Evolutionary conservation across 1,140 invertebrate species (phyloP).

Genomic region (Drosophila ohnishii): DNA sequence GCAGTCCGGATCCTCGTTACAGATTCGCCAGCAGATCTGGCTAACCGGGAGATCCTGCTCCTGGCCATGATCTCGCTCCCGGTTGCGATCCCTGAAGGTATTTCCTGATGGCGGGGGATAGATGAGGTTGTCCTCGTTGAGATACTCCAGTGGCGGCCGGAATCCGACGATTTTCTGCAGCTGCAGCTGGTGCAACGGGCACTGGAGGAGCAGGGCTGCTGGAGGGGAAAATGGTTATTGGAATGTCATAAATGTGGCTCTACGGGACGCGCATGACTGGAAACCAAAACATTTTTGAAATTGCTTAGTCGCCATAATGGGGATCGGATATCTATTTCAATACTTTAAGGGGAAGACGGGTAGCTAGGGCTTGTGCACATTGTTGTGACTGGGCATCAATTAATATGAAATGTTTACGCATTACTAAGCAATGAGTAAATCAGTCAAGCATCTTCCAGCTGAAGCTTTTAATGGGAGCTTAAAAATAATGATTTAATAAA

Average conservation of each 20-base stretch:
- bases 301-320: constrained; percentile 36
- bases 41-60: constrained; percentile 83
- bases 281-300: constrained; percentile 54
- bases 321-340: constrained; percentile 53
- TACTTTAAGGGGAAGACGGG: constrained; percentile 14
- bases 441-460: constrained; percentile 29
- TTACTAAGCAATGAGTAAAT: constrained; percentile 53
- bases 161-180: constrained; percentile 82
- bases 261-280: constrained; percentile 57
- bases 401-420: constrained; percentile 62
- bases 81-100: constrained; percentile 59
- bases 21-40: constrained; percentile 83
- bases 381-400: constrained; percentile 40
- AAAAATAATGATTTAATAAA: neutral
- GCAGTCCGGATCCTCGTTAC: constrained; percentile 83
- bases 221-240: neutral
- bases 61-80: neutral
- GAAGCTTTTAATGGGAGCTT: neutral
- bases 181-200: constrained; percentile 79
- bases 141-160: constrained; percentile 70
- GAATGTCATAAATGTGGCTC: constrained; percentile 28
- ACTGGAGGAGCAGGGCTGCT: constrained; percentile 75
- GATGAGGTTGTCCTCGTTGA: constrained; percentile 67
- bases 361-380: constrained; percentile 4
- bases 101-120: constrained; percentile 48